phyloP scores from a whole-genome alignment of 2,888 invertebrate species.

The Plagodis pulveraria region DNA sequence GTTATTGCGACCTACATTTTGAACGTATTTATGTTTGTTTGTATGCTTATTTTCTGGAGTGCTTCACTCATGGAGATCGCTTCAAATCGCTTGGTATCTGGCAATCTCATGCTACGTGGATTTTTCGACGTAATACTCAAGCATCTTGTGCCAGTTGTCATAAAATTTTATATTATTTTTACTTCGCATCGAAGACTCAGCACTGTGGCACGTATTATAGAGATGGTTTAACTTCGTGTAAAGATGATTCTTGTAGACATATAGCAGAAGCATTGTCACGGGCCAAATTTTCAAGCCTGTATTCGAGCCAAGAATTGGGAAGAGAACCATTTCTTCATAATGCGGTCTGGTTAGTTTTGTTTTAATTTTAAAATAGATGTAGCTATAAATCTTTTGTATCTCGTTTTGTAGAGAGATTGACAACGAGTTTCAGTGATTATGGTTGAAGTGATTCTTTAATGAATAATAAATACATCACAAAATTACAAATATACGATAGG shows the following conservation, averaged over 20 bases:
- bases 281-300: constrained; percentile 53
- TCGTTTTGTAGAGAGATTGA: no score
- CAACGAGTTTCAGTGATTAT: no score
- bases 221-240: not conserved
- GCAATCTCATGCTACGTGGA: no score
- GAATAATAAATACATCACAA: no score
- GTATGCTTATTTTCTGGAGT: no score
- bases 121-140: not conserved
- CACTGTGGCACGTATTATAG: not conserved
- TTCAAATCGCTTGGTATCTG: no score
- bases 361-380: not conserved
- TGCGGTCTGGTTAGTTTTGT: constrained; percentile 9
- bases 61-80: no score
- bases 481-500: no score
- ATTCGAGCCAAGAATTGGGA: constrained; percentile 27
- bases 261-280: constrained; percentile 45
- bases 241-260: not conserved
- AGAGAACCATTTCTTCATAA: constrained; percentile 15
- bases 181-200: not conserved
- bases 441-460: no score
- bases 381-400: not conserved
- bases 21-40: no score
- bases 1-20: no score
- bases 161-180: not conserved
- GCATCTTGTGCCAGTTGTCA: not conserved